phyloP scores from a whole-genome alignment of 2,113 vertebrate species.

The Gallinago undulata region DNA sequence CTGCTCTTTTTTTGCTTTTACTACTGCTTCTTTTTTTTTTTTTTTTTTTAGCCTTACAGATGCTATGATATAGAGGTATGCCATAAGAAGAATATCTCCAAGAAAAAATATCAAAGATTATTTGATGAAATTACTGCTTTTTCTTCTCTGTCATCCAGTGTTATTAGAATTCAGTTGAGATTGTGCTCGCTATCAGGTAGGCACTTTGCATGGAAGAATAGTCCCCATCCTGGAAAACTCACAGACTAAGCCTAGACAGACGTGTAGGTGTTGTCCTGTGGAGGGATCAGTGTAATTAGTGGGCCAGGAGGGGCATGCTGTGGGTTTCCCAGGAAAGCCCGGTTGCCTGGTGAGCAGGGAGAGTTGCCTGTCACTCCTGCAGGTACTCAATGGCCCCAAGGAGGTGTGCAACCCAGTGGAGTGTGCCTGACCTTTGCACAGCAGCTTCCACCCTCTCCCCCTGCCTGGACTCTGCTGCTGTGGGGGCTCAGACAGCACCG shows the following conservation, averaged over 20 bases:
- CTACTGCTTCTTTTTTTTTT: not conserved
- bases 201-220: not conserved
- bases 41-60: not conserved
- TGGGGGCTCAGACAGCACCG: not conserved
- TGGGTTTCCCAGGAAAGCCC: not conserved
- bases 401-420: too few species aligned
- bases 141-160: not conserved
- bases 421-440: not conserved
- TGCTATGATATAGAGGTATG: not conserved
- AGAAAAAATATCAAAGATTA: not conserved
- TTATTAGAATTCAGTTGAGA: not conserved
- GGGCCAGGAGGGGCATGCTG: too few species aligned
- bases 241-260: not conserved
- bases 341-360: not conserved
- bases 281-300: not conserved
- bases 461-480: not conserved
- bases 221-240: not conserved
- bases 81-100: not conserved
- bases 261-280: not conserved
- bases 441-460: not conserved
- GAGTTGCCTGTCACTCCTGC: fast-evolving
- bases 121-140: not conserved
- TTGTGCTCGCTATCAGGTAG: not conserved
- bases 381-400: too few species aligned
- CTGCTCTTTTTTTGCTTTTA: not conserved